These are phyloP conservation scores for Pygathrix nemaeus DNA, from an alignment of 2,113 vertebrate genomes.

Conservation along the genomic window DNA sequence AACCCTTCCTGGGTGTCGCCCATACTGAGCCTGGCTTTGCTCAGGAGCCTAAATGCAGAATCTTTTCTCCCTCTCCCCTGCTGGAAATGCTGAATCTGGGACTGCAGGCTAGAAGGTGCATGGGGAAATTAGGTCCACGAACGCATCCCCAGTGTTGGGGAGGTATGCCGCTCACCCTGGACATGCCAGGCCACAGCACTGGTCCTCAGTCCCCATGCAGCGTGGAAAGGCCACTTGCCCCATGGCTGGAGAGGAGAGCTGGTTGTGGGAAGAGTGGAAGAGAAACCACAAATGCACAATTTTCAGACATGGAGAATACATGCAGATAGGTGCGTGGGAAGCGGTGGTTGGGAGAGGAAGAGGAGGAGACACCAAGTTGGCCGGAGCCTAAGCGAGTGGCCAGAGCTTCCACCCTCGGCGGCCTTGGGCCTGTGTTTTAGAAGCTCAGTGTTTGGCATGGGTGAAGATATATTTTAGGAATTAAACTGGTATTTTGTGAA, in stretches of 20 bases:
- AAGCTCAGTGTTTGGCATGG: background rate
- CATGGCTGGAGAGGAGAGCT: background rate
- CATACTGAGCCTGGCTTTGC: background rate
- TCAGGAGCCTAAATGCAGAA: background rate
- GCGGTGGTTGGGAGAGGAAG: background rate
- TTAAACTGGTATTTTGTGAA: background rate
- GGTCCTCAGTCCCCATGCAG: background rate
- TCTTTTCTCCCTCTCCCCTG: background rate
- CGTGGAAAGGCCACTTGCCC: background rate
- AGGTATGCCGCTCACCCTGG: background rate
- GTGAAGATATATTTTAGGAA: background rate
- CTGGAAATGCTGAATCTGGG: background rate
- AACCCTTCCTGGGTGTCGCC: background rate
- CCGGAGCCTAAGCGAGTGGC: background rate
- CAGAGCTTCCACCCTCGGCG: background rate
- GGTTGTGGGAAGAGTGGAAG: background rate
- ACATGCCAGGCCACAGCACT: background rate
- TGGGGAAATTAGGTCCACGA: no score
- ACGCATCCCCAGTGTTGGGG: background rate
- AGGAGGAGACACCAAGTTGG: background rate
- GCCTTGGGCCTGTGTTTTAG: background rate
- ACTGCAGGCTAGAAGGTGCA: background rate
- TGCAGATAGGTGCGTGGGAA: background rate
- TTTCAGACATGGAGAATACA: background rate
- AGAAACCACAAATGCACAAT: background rate